Percentiles rank a stretch among this genome's conserved stretches.
Evolutionary conservation across 1,140 invertebrate genomes (phyloP).

Genomic region (Cydia strobilella): DNA sequence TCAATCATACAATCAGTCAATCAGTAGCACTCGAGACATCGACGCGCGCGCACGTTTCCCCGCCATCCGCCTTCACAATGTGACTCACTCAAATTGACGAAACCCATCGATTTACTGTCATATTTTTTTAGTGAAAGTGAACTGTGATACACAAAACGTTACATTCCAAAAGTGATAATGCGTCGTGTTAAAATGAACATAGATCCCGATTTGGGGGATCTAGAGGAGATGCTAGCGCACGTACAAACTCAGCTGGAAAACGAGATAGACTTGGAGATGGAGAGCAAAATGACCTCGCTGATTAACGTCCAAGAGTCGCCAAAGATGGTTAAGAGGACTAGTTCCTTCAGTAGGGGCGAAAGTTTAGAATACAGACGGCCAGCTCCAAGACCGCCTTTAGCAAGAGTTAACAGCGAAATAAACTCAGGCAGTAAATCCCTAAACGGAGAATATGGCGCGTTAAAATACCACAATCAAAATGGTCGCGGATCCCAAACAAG

Average conservation of each 20-base stretch:
- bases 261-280: slow-evolving; percentile 71
- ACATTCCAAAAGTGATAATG: slow-evolving; percentile 53
- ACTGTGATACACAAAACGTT: slow-evolving; percentile 40
- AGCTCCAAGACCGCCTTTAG: slow-evolving; percentile 50
- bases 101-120: not conserved
- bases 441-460: slow-evolving; percentile 43
- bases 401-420: slow-evolving; percentile 42
- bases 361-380: slow-evolving; percentile 51
- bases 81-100: not conserved
- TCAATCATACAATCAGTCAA: slow-evolving; percentile 14
- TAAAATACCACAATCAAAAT: slow-evolving; percentile 45
- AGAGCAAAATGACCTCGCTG: slow-evolving; percentile 63
- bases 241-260: slow-evolving; percentile 75
- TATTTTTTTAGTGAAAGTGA: slow-evolving; percentile 22
- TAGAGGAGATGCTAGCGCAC: slow-evolving; percentile 76
- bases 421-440: slow-evolving; percentile 51
- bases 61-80: not conserved
- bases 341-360: slow-evolving; percentile 53
- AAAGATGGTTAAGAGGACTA: slow-evolving; percentile 55
- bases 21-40: slow-evolving; percentile 38
- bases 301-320: slow-evolving; percentile 68
- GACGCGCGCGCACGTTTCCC: slow-evolving; percentile 45
- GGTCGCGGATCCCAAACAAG: slow-evolving; percentile 58
- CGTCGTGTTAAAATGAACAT: slow-evolving; percentile 64
- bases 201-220: slow-evolving; percentile 71